Base-by-base conservation (phyloP, 2,888 invertebrate genomes). In the Drosophila lutescens region DNA sequence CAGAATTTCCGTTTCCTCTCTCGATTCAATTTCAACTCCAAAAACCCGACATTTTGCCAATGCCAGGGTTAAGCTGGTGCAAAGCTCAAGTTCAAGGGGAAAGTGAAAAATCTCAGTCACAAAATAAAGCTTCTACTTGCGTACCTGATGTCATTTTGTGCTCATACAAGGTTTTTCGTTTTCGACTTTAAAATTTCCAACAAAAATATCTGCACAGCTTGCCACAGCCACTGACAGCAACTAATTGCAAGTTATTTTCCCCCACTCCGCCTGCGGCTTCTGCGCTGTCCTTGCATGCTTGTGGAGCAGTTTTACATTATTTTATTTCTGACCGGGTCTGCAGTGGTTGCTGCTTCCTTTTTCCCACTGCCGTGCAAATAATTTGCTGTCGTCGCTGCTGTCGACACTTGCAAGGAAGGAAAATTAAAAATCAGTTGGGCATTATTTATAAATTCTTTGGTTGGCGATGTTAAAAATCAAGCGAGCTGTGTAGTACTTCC, bases 201-300 rank as follows among this genome's bases (percentile, higher is more conserved):
- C 49, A 69, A 32, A 62, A 77, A 56, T 62, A 59, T 69, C 51
- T 65, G 46, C 67, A 41, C 62, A 61, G 51, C 47, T 50, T 34
- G 56, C 73, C 49, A 41, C 50, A 51, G 66, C 46, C 34, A 51
- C 71, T 82, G 80, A 81, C 86, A 86, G 63, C 62, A 81, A 86
- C 86, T 86, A 81, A 85, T 81, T 81, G 73, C 83, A 79, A 82
- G 73, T 77, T 86, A 82, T 69, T 78, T 62, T 49, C 72, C 43
- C 58, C 56, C 15, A 41, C 57, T 67, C 58, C 50, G 47, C 34
- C 53, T 54, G 46, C 15, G 53, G 65, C 44, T 46, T 10, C 34
- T 41, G 53, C 12, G 53, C 23, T 56, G 51, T 49, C 32, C 34
- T 20, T 23, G 49, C 58, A 65, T 66, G 23, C 58, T 62, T 60